These are phyloP conservation scores for Mugil cephalus DNA, from an alignment of 2,113 vertebrate species.

Conservation along the genomic window DNA sequence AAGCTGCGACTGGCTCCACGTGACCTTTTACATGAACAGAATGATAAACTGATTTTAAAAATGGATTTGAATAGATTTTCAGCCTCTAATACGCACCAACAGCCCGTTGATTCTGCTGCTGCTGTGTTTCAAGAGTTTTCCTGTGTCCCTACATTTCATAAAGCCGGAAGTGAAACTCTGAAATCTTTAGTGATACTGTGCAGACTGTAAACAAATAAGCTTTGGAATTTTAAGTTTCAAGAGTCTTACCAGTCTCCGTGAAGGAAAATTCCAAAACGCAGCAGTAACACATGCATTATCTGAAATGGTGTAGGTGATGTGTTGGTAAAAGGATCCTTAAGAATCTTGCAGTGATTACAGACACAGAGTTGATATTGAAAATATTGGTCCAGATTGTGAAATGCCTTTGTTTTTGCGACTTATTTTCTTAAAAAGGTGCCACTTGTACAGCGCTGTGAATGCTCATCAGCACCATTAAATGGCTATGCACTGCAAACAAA, in stretches of 20 bases:
- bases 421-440: slow-evolving; percentile 5
- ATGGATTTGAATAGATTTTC: too few relatives aligned
- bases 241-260: background rate
- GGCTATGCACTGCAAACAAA: slow-evolving; percentile 42
- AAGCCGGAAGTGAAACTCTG: background rate
- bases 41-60: background rate
- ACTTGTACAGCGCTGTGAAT: slow-evolving; percentile 42
- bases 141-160: background rate
- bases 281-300: too few relatives aligned
- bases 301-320: too few relatives aligned
- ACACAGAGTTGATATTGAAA: background rate
- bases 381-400: background rate
- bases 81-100: too few relatives aligned
- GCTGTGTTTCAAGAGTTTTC: background rate
- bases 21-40: too few relatives aligned
- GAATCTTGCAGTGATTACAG: background rate
- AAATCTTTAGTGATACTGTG: background rate
- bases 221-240: background rate
- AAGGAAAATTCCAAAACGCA: background rate
- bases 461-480: slow-evolving; percentile 60
- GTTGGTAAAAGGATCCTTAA: too few relatives aligned
- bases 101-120: too few relatives aligned
- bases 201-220: slow-evolving; percentile 5
- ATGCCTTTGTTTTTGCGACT: background rate
- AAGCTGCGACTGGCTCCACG: too few relatives aligned